Evolutionary conservation across 2,113 vertebrate genomes (phyloP), one percentile per base, ranked within the genome.

Genomic region (Aspiorhynchus laticeps): DNA sequence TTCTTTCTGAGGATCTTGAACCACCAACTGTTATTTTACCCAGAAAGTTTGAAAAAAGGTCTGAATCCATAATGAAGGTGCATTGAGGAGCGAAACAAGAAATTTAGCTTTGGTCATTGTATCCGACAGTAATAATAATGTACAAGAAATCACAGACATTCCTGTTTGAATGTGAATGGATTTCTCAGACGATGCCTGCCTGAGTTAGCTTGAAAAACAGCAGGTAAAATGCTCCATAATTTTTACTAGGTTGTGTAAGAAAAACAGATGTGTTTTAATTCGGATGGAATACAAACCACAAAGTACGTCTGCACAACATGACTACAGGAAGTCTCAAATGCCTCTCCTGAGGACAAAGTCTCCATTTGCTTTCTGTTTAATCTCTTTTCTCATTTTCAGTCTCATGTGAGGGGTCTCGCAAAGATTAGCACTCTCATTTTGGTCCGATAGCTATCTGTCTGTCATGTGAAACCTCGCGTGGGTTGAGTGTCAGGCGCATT

Each of bases 401-500:
- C 75, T 3, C 21, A 3, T 17, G 41, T 21, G 61, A 33, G 43
- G 17, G n/a, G 80, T 48, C 15, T 69, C 4, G 59, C 17, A 24
- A 31, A 83, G 80, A 83, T 69, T 69, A 41, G 41, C 63, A 83
- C 61, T 4, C 41, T 83, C 41, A 69, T 69, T 83, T 82, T 33
- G 26, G 28, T 83, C 41, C 38, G 26, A 83, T 69, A 69, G 17
- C 63, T 67, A 14, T 83, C 80, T 51, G 26, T 69, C 80, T 24
- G 63, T 69, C 80, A 67, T 2, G 2, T 6, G 19, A 21, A 83
- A 28, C 10, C 61, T 69, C 26, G 1, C 3, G 8, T 65, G n/a
- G 79, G 21, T 38, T 59, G 11, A 69, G 41, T 69, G 63, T 83
- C 80, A 69, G 26, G 26, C 10, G 8, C 80, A 14, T 51, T 74